Evolutionary conservation across 2,888 invertebrate genomes (phyloP).

Genomic region (Thelaira solivaga): DNA sequence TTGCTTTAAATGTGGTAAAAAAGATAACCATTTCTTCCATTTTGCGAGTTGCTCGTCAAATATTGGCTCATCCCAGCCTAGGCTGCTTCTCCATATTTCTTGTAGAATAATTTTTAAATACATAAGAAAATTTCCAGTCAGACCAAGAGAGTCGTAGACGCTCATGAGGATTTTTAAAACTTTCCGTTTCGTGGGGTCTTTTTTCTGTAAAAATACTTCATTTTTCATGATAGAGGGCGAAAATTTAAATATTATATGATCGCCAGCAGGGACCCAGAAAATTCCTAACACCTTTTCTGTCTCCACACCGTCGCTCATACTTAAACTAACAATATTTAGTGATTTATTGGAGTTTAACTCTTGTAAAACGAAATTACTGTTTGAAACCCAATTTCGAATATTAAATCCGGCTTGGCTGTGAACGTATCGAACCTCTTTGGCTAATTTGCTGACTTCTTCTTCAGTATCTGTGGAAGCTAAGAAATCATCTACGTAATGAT

Average conservation of each 20-base stretch:
- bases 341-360: background rate
- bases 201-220: background rate
- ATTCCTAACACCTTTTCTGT: background rate
- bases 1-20: background rate
- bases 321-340: background rate
- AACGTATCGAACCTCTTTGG: background rate
- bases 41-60: background rate
- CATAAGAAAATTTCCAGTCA: background rate
- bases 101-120: background rate
- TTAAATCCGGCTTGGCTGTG: background rate
- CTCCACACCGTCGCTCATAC: background rate
- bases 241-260: background rate
- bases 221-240: background rate
- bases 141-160: background rate
- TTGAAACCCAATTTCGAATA: background rate
- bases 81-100: background rate
- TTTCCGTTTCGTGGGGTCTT: background rate
- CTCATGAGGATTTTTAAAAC: background rate
- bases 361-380: background rate
- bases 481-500: conserved; percentile 19
- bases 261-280: background rate
- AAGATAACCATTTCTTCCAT: background rate
- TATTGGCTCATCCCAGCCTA: background rate
- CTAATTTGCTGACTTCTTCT: background rate
- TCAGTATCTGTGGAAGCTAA: background rate